Evolutionary conservation across 2,888 invertebrate genomes (phyloP), one percentile per base, ranked within the genome.

Genomic region (Latrodectus elegans): DNA sequence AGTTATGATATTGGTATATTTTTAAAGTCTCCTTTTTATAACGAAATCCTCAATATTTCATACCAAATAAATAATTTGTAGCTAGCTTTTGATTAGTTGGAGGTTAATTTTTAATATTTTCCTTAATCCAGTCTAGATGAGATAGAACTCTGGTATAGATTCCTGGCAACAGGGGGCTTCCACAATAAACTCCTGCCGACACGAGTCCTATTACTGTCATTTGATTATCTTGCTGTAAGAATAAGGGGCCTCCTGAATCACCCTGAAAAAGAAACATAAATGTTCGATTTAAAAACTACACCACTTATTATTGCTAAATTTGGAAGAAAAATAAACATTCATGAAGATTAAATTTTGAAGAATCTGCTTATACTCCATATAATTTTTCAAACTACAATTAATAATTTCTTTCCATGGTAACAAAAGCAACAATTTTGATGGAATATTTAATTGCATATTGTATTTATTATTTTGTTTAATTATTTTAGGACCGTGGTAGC

Each of bases 191-290:
- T 49, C 88, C 88, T 1, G 88, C 84, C 0, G 83, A 88, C 11
- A 88, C 88, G 11, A 88, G 52, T 22, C 88, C 88, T 11, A 88
- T 88, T 17, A 88, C 88, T 1, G 88, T 88, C n/a, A 88, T 17
- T n/a, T 71, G 65, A 17, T 70, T 51, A 22, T 84, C 65, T 1
- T 84, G 71, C 10, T 70, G 68, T 26, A 88, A 53, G 49, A 88
- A 88, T 1, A 88, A 70, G 4, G 88, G 88, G 8, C 88, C 88
- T 11, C 88, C 88, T 14, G 88, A 88, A 75, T 88, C 88, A 4
- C 88, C 88, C 88, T 88, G 55, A 4, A 83, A 73, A 75, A 53
- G 1, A 52, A 60, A 60, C 1, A 17, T 1, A 65, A 51, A 38
- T 15, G 8, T 6, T 60, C 6, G 60, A 60, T 11, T 60, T 9